Percentiles rank a stretch among this genome's conserved stretches.
These are phyloP conservation scores for Glaucidium brasilianum DNA, from an alignment of 2,113 vertebrate species.

Conservation along the genomic window DNA sequence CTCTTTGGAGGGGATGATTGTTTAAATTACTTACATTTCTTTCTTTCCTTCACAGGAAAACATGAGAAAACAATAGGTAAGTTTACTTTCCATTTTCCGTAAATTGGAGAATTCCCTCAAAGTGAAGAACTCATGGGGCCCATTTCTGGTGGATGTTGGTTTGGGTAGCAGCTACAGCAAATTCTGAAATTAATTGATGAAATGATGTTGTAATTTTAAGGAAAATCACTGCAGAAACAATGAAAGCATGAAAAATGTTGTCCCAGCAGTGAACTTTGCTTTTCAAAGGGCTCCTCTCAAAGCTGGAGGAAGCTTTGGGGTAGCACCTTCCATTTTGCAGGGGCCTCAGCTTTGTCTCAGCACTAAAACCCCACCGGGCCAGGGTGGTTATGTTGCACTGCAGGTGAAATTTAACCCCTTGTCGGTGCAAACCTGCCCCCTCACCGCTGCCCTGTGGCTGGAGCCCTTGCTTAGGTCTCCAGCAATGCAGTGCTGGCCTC, in stretches of 20 bases:
- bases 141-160: rapidly evolving
- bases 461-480: neutral
- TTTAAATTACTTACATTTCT: neutral
- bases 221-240: neutral
- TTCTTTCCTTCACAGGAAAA: neutral
- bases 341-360: neutral
- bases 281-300: neutral
- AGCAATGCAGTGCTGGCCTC: neutral
- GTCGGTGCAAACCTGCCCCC: neutral
- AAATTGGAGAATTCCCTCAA: neutral
- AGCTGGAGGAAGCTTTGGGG: neutral
- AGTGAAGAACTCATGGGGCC: neutral
- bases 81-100: neutral
- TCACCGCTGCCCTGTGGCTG: neutral
- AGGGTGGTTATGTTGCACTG: neutral
- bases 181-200: neutral
- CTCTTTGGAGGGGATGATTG: neutral
- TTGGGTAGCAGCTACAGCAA: neutral
- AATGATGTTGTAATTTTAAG: neutral
- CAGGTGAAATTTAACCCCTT: neutral
- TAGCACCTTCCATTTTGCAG: neutral
- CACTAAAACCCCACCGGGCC: no score
- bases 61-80: neutral
- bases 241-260: neutral
- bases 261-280: neutral